Evolutionary conservation across 2,888 invertebrate genomes (phyloP).

Genomic region (Rhingia campestris): DNA sequence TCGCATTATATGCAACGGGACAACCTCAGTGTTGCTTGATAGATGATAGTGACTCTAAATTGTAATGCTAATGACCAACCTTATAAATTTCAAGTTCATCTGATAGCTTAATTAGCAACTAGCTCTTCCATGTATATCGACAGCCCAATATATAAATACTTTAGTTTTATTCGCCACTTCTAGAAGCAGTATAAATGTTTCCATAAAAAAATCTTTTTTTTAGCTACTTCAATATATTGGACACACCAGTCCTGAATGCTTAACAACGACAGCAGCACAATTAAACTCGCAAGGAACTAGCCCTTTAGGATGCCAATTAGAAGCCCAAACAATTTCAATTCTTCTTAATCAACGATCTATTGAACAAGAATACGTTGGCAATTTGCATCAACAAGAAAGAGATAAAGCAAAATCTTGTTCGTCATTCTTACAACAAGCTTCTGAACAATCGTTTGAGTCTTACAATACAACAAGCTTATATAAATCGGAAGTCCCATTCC

Average conservation of each 20-base stretch:
- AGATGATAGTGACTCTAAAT: too few species aligned
- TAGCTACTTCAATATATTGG: slow-evolving; percentile 95
- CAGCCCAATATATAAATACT: too few species aligned
- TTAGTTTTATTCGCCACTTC: too few species aligned
- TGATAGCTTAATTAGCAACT: too few species aligned
- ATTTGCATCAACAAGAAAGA: slow-evolving; percentile 76
- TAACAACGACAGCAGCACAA: slow-evolving; percentile 86
- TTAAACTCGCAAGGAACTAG: slow-evolving; percentile 91
- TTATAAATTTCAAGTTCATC: too few species aligned
- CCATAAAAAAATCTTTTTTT: neutral
- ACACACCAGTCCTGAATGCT: slow-evolving; percentile 94
- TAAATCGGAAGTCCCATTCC: slow-evolving; percentile 87
- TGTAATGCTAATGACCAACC: too few species aligned
- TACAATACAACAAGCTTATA: slow-evolving; percentile 82
- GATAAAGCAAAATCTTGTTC: slow-evolving; percentile 64
- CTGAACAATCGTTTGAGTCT: slow-evolving; percentile 83
- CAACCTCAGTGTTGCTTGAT: too few species aligned
- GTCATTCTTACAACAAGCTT: slow-evolving; percentile 69
- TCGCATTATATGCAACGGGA: too few species aligned
- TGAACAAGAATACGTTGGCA: slow-evolving; percentile 89
- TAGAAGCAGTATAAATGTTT: too few species aligned
- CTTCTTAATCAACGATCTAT: slow-evolving; percentile 92
- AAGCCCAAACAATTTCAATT: slow-evolving; percentile 93
- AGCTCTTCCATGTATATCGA: too few species aligned
- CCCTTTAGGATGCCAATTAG: slow-evolving; percentile 89